A percentile compares a stretch with the other conserved stretches of the same genome.
Conservation (phyloP, 2,797 vertebrate genomes). For the Calcarius lapponicus region DNA sequence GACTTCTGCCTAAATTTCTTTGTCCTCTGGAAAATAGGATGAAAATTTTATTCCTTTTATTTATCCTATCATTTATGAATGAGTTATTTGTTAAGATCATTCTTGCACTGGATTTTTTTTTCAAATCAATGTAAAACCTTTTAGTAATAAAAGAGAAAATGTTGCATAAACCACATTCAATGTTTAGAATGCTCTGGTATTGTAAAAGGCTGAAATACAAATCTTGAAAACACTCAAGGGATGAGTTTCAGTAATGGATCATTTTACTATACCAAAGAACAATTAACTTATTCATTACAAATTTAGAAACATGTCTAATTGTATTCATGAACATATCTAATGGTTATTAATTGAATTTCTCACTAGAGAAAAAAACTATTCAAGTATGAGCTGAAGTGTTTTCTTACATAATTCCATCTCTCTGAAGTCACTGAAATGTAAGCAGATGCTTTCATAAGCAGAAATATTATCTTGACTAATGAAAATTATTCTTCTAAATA, state of each 20-base stretch:
- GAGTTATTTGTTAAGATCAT: not conserved
- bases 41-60: not conserved
- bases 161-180: not conserved
- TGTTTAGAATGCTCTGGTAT: not conserved
- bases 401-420: not conserved
- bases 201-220: not conserved
- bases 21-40: not conserved
- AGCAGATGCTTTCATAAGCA: not conserved
- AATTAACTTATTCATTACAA: constrained; percentile 49
- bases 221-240: not conserved
- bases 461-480: not conserved
- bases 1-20: not conserved
- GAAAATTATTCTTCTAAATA: not conserved
- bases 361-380: constrained; percentile 2
- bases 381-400: constrained; percentile 7
- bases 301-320: constrained; percentile 34
- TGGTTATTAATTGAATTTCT: constrained; percentile 36
- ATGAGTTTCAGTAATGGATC: constrained; percentile 5
- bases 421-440: not conserved
- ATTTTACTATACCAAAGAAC: constrained; percentile 29
- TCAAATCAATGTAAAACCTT: not conserved
- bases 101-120: not conserved
- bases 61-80: not conserved
- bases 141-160: not conserved
- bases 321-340: not conserved